phyloP scores from a whole-genome alignment of 2,797 vertebrate species.

The Parauchenoglanis ngamensis region DNA sequence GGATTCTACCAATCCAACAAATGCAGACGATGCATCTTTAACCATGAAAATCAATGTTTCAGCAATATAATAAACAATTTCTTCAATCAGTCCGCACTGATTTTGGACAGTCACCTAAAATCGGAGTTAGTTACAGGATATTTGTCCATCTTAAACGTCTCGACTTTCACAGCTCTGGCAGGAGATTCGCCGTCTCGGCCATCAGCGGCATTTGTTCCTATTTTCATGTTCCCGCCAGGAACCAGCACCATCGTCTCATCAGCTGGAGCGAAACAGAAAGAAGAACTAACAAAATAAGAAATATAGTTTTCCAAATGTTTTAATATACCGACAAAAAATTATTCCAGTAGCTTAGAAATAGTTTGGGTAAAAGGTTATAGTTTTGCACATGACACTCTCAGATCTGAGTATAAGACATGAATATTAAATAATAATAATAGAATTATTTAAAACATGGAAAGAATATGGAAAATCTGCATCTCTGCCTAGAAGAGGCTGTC shows the following conservation, averaged over 20 bases:
- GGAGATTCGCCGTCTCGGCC: constrained; percentile 79
- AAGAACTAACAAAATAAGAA: neutral
- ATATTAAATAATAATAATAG: neutral
- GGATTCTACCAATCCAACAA: neutral
- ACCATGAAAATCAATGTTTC: neutral
- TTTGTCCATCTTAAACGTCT: constrained; percentile 80
- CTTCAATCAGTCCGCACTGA: neutral
- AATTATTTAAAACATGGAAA: neutral
- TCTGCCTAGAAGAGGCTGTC: neutral
- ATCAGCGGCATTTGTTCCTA: constrained; percentile 78
- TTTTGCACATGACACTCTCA: neutral
- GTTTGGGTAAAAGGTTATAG: neutral
- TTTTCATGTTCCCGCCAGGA: constrained; percentile 78
- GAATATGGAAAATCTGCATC: neutral
- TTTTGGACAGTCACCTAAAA: constrained; percentile 81
- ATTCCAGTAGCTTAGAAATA: neutral
- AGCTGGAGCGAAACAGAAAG: neutral
- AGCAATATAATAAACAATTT: neutral
- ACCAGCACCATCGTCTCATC: constrained; percentile 70
- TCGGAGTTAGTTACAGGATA: constrained; percentile 86
- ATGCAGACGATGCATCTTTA: neutral
- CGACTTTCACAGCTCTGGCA: constrained; percentile 68
- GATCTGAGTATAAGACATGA: neutral
- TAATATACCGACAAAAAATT: neutral
- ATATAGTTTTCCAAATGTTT: neutral